Evolutionary conservation across 2,888 invertebrate genomes (phyloP).

Genomic region (Callinectes sapidus): DNA sequence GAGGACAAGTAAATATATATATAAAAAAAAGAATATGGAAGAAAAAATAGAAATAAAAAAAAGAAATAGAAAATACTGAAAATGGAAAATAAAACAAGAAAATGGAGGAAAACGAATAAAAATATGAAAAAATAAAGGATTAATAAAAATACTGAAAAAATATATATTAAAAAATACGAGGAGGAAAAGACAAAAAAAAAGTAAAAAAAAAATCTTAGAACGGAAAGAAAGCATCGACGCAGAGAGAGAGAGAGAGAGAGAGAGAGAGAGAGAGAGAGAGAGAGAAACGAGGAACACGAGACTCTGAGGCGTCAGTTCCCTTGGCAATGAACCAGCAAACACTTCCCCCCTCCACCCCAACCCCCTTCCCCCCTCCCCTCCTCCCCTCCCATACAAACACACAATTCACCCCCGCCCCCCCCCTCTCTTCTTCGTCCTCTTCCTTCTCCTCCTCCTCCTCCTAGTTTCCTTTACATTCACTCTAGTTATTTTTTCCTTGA

Average conservation of each 20-base stretch:
- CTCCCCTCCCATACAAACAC: background rate
- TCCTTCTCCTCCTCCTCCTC: background rate
- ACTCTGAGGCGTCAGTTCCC: background rate
- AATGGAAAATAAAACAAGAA: too few relatives aligned
- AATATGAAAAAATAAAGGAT: background rate
- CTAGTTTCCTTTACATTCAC: background rate
- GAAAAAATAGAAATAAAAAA: background rate
- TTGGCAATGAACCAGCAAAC: conserved; percentile 34
- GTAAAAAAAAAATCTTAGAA: background rate
- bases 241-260: too few relatives aligned
- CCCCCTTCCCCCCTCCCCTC: background rate
- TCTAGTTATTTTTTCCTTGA: background rate
- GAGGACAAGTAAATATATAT: too few relatives aligned
- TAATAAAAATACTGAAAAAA: background rate
- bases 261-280: too few relatives aligned
- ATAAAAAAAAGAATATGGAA: too few relatives aligned
- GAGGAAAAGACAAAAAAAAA: background rate
- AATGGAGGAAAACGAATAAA: too few relatives aligned
- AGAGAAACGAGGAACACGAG: background rate
- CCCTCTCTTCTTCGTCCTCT: background rate
- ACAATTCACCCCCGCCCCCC: background rate
- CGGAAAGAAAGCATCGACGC: background rate
- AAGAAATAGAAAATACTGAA: too few relatives aligned
- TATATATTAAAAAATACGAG: too few relatives aligned
- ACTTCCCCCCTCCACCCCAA: background rate